A percentile compares a stretch with the other conserved stretches of the same genome.
Evolutionary conservation across 2,113 vertebrate species (phyloP).

Genomic region (Apteryx mantelli): DNA sequence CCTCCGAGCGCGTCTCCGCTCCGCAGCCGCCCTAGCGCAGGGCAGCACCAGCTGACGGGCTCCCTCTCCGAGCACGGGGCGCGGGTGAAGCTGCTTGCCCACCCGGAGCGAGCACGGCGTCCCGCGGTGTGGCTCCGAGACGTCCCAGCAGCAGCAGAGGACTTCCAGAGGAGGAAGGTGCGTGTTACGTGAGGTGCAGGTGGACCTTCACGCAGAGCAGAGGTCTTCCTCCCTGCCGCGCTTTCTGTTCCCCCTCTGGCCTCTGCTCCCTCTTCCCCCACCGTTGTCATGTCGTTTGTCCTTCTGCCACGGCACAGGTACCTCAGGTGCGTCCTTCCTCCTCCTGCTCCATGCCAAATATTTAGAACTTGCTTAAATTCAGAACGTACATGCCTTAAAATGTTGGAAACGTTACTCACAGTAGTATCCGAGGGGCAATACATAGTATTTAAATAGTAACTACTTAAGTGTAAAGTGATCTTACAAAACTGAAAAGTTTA

Average conservation of each 20-base stretch:
- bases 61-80: too few relatives aligned
- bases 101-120: too few relatives aligned
- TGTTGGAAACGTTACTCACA: not conserved
- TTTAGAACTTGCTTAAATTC: not conserved
- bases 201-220: rapidly evolving
- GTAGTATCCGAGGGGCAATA: not conserved
- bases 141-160: too few relatives aligned
- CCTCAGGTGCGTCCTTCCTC: not conserved
- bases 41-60: too few relatives aligned
- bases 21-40: not conserved
- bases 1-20: not conserved
- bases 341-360: not conserved
- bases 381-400: not conserved
- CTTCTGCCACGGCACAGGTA: not conserved
- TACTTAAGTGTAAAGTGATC: not conserved
- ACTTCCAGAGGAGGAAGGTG: too few relatives aligned
- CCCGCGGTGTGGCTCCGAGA: too few relatives aligned
- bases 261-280: not conserved
- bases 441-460: not conserved
- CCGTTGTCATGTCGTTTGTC: not conserved
- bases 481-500: not conserved
- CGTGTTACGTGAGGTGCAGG: too few relatives aligned
- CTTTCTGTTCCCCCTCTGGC: not conserved
- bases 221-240: not conserved
- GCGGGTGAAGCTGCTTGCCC: too few relatives aligned